These are phyloP conservation scores for Halcyon malimbica DNA, from an alignment of 2,113 vertebrate genomes.

Conservation along the genomic window DNA sequence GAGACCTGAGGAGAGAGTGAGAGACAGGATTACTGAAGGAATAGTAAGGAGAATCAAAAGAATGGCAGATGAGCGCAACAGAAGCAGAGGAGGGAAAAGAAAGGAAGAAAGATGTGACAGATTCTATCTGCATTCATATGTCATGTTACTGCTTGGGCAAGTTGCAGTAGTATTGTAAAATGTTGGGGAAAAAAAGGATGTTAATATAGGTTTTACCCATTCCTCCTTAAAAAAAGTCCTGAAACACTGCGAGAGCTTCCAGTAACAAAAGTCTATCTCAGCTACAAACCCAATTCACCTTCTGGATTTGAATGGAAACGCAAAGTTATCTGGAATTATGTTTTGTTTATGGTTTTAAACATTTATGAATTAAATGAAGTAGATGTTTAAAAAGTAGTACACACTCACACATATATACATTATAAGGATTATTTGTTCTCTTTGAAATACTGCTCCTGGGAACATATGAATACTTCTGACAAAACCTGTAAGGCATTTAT, in stretches of 20 bases:
- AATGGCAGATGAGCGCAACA: neutral
- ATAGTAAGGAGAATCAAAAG: neutral
- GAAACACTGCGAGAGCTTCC: neutral
- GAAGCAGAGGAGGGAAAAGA: neutral
- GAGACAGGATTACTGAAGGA: neutral
- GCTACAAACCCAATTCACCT: neutral
- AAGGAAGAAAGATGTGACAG: neutral
- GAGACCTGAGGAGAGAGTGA: neutral
- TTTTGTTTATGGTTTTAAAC: constrained; percentile 19
- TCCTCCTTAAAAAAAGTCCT: neutral
- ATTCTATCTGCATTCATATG: neutral
- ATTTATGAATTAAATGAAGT: neutral
- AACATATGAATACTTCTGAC: constrained; percentile 20
- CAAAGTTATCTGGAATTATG: constrained; percentile 13
- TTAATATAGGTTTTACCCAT: neutral
- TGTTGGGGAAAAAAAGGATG: neutral
- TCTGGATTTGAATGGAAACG: constrained; percentile 40
- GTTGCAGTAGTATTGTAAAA: neutral
- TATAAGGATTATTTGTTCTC: neutral
- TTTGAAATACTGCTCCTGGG: neutral
- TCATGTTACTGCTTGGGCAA: neutral
- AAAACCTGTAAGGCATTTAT: constrained; percentile 8
- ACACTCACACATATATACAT: neutral
- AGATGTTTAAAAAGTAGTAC: constrained; percentile 16
- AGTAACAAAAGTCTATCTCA: neutral